These are phyloP conservation scores for Diaphora mendica DNA, from an alignment of 2,888 invertebrate species.

Conservation along the genomic window DNA sequence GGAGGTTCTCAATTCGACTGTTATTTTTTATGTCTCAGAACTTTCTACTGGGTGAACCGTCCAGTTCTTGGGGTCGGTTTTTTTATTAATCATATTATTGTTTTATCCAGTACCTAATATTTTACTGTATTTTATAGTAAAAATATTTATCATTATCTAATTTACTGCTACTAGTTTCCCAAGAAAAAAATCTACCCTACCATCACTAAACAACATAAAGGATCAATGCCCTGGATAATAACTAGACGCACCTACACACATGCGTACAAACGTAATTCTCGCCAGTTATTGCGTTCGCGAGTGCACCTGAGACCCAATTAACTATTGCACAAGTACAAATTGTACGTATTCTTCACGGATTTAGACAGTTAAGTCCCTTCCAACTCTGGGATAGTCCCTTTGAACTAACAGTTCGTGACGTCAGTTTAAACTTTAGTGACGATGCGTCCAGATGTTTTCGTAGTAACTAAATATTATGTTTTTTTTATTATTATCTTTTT, in stretches of 20 bases:
- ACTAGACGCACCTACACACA: conserved; percentile 35
- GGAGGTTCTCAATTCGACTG: no score
- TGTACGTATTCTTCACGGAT: conserved; percentile 43
- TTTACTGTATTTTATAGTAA: no score
- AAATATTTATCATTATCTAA: no score
- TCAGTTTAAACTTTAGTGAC: neutral
- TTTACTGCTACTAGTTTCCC: no score
- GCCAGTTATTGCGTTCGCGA: conserved; percentile 58
- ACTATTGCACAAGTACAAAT: conserved; percentile 52
- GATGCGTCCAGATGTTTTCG: neutral
- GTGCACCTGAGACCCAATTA: conserved; percentile 78
- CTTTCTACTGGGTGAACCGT: no score
- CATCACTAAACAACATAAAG: conserved; percentile 19
- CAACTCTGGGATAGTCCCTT: neutral
- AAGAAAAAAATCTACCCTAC: conserved; percentile 2
- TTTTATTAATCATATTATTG: no score
- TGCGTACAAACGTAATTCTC: conserved; percentile 54
- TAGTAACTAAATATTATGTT: no score
- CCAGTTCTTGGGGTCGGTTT: no score
- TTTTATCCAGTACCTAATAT: no score
- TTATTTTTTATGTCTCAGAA: no score
- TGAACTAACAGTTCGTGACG: neutral
- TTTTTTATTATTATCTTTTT: no score
- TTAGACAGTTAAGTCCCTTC: conserved; percentile 21
- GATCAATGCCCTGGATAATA: conserved; percentile 29